phyloP scores from a whole-genome alignment of 2,113 vertebrate species.

The Dasypus novemcinctus region DNA sequence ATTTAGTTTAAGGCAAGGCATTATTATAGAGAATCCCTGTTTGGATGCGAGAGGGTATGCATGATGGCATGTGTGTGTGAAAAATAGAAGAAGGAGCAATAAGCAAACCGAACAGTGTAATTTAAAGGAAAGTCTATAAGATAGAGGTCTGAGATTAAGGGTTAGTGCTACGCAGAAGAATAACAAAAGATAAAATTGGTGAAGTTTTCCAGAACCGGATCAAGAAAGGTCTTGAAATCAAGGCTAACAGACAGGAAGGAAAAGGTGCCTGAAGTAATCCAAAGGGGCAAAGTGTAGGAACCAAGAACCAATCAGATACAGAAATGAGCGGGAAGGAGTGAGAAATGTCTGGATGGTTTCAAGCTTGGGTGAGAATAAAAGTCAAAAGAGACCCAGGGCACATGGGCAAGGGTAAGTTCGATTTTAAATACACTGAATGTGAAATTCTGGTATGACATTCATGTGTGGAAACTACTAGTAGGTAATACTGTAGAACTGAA shows the following conservation, averaged over 20 bases:
- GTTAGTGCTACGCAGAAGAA: neutral
- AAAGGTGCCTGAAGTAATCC: neutral
- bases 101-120: neutral
- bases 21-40: neutral
- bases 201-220: neutral
- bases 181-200: neutral
- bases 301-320: neutral
- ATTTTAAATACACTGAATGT: neutral
- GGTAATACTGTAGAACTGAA: neutral
- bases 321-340: neutral
- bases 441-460: neutral
- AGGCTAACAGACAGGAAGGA: neutral
- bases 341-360: neutral
- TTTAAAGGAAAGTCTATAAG: neutral
- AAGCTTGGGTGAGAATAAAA: neutral
- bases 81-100: neutral
- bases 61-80: neutral
- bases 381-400: neutral
- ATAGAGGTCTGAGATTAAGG: neutral
- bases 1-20: neutral
- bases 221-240: neutral
- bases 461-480: neutral
- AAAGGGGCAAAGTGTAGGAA: neutral
- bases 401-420: neutral
- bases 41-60: neutral